Base-by-base conservation (phyloP, 2,113 vertebrate genomes). In the Hippocampus comes region DNA sequence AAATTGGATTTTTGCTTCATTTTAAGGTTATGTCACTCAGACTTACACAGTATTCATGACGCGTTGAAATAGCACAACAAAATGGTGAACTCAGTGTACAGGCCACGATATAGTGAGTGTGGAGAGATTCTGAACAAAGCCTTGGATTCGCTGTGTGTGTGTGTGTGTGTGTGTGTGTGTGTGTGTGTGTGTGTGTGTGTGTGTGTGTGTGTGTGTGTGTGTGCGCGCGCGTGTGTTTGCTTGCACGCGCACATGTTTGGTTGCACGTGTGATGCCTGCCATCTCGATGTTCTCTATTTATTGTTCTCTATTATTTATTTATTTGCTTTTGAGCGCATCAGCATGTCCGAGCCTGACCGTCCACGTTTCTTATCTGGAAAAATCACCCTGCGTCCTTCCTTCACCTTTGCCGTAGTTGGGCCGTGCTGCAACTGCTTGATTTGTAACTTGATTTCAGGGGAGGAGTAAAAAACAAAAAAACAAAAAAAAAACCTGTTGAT, bases 391-490 rank as follows among this genome's bases (percentile, higher is more conserved):
- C 85, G 89, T 90, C 84, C 88, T 90, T 89, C 82, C 84, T 79
- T 89, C 87, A 89, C 87, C 89, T 91, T 83, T 82, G 85, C 80
- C 78, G 82, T 80, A 90, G 89, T 78, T 81, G 83, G 85, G 80
- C 86, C 61, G 1, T 8, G 43, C 82, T 68, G 74, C 82, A 73
- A 68, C 78, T 83, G 83, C 89, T 92, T 92, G 91, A 93, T 93
- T 92, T 92, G 91, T 92, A 91, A 92, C 90, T 91, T 93, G 92
- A 92, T 94, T 93, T 90, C 83, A 88, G 84, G 82, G 83, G 87
- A 17, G 59, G 30, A 15, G 34, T 38, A 38, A 38, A 38, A 38
- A 25, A 25, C 25, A 25, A 38, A 6, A 23, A 8, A 87, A 1
- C 27, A 30, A 78, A 82, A 30, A 78, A 82, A 90, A 88, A 92